phyloP scores from a whole-genome alignment of 2,888 invertebrate genomes.

The Belgica antarctica region DNA sequence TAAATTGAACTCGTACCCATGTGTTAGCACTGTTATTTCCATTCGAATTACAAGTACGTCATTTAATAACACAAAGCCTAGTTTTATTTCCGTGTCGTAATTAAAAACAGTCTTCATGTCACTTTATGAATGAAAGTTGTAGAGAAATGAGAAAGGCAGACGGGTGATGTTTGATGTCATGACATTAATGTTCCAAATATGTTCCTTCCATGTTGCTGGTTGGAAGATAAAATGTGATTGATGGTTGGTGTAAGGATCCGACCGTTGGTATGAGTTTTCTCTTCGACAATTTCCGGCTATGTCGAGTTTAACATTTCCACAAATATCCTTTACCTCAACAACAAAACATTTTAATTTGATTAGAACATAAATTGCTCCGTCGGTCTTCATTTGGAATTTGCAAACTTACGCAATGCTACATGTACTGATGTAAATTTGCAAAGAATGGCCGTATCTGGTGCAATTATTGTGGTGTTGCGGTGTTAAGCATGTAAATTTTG shows the following conservation, averaged over 20 bases:
- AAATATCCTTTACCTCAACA: conserved; percentile 1
- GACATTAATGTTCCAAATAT: background rate
- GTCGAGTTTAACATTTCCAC: background rate
- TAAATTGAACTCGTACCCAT: too few species aligned
- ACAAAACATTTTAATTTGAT: background rate
- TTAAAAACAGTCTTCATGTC: conserved; percentile 4
- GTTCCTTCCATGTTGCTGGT: background rate
- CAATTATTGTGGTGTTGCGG: background rate
- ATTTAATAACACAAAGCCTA: too few species aligned
- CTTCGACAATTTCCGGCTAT: background rate
- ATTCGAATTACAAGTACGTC: too few species aligned
- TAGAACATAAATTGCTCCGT: too few species aligned
- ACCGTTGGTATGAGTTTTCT: background rate
- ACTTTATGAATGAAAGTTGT: background rate
- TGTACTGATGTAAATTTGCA: background rate
- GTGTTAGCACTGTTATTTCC: too few species aligned
- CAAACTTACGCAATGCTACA: too few species aligned
- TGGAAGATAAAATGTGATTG: conserved; percentile 13
- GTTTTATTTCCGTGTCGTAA: background rate
- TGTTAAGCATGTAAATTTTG: background rate
- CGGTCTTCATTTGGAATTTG: too few species aligned
- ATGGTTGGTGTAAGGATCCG: background rate
- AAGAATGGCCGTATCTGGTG: background rate
- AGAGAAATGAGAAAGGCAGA: background rate
- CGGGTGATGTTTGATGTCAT: background rate